Percentiles rank a stretch among this genome's conserved stretches.
Conservation (phyloP, 2,888 invertebrate genomes). For the Carpatolechia fugitivella region DNA sequence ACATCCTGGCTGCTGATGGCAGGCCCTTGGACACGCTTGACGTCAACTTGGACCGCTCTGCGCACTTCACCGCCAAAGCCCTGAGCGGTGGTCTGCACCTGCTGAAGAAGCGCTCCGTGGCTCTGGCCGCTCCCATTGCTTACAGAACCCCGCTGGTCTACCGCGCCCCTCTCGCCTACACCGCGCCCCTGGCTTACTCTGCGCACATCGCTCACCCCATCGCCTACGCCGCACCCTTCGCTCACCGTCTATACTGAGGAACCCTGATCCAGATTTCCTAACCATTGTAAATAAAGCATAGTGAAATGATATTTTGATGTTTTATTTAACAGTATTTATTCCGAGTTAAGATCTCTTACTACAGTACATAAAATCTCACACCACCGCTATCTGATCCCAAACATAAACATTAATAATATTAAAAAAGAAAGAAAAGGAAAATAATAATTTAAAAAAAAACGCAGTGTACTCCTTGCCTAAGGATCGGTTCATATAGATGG, state of each 20-base stretch:
- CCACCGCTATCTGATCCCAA: too few species aligned
- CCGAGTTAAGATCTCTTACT: too few species aligned
- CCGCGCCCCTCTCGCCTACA: constrained; percentile 14
- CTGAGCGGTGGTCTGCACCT: constrained; percentile 44
- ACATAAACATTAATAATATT: too few species aligned
- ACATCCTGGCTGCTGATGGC: constrained; percentile 62
- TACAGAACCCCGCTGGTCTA: constrained; percentile 14
- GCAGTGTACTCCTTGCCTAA: too few species aligned
- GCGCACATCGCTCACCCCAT: constrained; percentile 27
- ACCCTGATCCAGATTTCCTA: constrained; percentile 17
- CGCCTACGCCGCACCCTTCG: constrained; percentile 25
- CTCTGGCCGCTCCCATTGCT: constrained; percentile 29
- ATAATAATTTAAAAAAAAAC: too few species aligned
- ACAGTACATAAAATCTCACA: too few species aligned
- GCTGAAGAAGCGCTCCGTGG: constrained; percentile 49
- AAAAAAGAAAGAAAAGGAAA: too few species aligned
- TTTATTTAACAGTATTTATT: too few species aligned
- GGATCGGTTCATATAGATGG: too few species aligned
- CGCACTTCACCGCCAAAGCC: constrained; percentile 64
- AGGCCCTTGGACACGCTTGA: constrained; percentile 68
- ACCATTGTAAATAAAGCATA: constrained; percentile 19
- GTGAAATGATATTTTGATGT: too few species aligned
- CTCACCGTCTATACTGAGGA: constrained; percentile 31
- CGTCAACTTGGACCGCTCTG: constrained; percentile 67
- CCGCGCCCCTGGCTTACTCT: constrained; percentile 15